Percentiles rank a stretch among this genome's conserved stretches.
Evolutionary conservation across 2,113 vertebrate species (phyloP).

Genomic region (Epinephelus moara): DNA sequence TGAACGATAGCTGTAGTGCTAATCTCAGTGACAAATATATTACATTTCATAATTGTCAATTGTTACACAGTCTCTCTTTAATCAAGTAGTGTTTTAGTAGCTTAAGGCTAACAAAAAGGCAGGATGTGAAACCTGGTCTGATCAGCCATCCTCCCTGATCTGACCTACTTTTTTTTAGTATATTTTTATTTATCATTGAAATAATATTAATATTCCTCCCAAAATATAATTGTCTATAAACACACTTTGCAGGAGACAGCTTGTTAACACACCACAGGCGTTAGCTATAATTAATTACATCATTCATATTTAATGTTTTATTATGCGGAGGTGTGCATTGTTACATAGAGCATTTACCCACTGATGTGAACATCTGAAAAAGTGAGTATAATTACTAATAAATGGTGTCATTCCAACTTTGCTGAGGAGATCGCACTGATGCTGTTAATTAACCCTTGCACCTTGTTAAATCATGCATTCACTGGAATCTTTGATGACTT

Average conservation of each 20-base stretch:
- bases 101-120: too few species aligned
- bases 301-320: slow-evolving; percentile 5
- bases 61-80: too few species aligned
- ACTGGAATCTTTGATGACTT: slow-evolving; percentile 34
- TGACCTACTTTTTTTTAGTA: too few species aligned
- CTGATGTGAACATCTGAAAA: too few species aligned
- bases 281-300: neutral
- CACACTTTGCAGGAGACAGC: neutral
- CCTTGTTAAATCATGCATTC: slow-evolving; percentile 23
- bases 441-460: slow-evolving; percentile 27
- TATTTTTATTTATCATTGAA: too few species aligned
- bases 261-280: neutral
- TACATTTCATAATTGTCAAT: too few species aligned
- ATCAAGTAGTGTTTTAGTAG: too few species aligned
- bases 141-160: too few species aligned
- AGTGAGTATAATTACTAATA: slow-evolving; percentile 16
- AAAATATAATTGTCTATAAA: neutral
- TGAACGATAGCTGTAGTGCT: too few species aligned
- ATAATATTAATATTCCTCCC: neutral
- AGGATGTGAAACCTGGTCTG: too few species aligned
- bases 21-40: too few species aligned
- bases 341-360: neutral
- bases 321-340: slow-evolving; percentile 11
- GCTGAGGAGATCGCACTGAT: neutral
- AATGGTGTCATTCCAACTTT: neutral